These are phyloP conservation scores for Neoseiulus cucumeris DNA, from an alignment of 1,140 invertebrate genomes.

Conservation along the genomic window DNA sequence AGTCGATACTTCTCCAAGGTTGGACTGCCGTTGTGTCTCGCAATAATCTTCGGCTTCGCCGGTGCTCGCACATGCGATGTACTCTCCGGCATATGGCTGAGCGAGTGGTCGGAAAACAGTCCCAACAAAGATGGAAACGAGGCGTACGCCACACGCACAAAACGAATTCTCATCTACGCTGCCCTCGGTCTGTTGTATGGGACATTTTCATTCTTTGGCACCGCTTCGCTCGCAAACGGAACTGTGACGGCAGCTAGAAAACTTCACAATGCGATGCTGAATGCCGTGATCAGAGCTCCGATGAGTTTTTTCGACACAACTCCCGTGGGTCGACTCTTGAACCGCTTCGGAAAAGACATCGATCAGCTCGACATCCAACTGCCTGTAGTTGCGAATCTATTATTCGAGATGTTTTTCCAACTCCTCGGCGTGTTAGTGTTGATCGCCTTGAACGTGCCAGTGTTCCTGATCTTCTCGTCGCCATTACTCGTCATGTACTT, in stretches of 20 bases:
- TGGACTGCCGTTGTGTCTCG: constrained; percentile 18
- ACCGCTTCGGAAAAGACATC: constrained; percentile 20
- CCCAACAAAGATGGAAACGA: constrained; percentile 27
- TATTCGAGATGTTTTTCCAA: constrained; percentile 31
- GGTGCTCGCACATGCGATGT: constrained; percentile 22
- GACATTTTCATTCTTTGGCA: background rate
- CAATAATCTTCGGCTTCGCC: constrained; percentile 23
- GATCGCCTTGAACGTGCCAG: constrained; percentile 53
- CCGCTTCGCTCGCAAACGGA: constrained; percentile 21
- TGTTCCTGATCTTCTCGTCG: constrained; percentile 57
- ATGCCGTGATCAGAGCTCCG: constrained; percentile 36
- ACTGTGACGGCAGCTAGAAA: constrained; percentile 18
- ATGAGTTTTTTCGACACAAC: constrained; percentile 45
- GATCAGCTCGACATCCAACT: constrained; percentile 11
- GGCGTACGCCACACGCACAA: background rate
- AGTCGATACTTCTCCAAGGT: constrained; percentile 22
- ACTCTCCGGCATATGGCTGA: constrained; percentile 23
- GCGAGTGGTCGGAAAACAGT: constrained; percentile 36
- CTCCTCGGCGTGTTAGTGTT: constrained; percentile 66
- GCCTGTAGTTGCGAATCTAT: background rate
- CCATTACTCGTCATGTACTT: constrained; percentile 47
- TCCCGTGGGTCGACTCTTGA: constrained; percentile 26
- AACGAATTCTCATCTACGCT: background rate
- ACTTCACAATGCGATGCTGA: constrained; percentile 14
- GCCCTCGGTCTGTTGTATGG: background rate